Evolutionary conservation across 2,797 vertebrate genomes (phyloP).

Genomic region (Cryptoblepharus egeriae): DNA sequence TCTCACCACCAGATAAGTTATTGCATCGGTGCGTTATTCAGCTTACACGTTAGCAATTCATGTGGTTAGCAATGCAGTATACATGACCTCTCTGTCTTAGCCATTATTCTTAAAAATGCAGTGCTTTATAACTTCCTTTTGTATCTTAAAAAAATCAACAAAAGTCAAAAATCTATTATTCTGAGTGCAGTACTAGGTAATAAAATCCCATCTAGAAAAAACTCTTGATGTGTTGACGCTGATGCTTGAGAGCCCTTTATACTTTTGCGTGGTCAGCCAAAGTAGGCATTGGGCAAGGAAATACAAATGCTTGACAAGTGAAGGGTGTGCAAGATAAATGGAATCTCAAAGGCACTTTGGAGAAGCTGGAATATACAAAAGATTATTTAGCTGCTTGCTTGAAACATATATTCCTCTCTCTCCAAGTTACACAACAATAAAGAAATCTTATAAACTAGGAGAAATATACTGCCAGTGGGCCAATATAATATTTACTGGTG

Average conservation of each 20-base stretch:
- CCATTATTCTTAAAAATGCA: constrained; percentile 20
- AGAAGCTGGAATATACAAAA: no score
- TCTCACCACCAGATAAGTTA: not conserved
- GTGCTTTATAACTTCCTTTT: constrained; percentile 2
- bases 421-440: not conserved
- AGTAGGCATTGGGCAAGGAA: no score
- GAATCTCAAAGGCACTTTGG: not conserved
- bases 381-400: no score
- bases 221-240: not conserved
- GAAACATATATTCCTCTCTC: no score
- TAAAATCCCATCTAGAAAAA: not conserved
- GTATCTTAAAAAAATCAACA: not conserved
- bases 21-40: not conserved
- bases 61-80: not conserved
- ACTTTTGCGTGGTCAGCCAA: not conserved
- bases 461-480: not conserved
- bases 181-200: constrained; percentile 18
- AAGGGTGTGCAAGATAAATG: not conserved
- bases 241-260: not conserved
- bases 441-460: not conserved
- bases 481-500: not conserved
- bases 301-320: no score
- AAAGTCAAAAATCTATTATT: not conserved
- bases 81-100: not conserved
- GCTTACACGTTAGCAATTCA: not conserved